Evolutionary conservation across 1,140 invertebrate species (phyloP).

Genomic region (Apocrypta bakeri): DNA sequence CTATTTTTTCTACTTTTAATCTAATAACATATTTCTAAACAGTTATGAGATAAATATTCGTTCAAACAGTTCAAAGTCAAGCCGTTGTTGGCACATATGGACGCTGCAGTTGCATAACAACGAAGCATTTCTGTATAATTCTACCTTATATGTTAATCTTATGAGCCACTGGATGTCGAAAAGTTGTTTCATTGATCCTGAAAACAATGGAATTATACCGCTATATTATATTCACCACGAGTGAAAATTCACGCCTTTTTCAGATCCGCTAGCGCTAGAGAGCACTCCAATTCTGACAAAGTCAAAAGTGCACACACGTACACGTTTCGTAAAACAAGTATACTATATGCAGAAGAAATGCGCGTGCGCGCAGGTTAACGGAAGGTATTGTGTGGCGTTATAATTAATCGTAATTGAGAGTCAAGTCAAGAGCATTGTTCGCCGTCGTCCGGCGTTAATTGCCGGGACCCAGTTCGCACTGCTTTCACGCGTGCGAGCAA

Average conservation of each 20-base stretch:
- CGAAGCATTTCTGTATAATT: too few relatives aligned
- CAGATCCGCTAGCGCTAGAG: background rate
- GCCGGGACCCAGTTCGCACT: slow-evolving; percentile 46
- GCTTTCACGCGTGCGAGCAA: slow-evolving; percentile 16
- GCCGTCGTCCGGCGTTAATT: slow-evolving; percentile 42
- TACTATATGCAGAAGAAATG: background rate
- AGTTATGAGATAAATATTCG: background rate
- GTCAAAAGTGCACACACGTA: background rate
- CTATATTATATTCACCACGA: slow-evolving; percentile 4
- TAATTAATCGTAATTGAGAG: slow-evolving; percentile 52
- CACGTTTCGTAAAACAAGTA: background rate
- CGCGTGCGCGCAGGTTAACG: slow-evolving; percentile 14
- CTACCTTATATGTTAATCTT: too few relatives aligned
- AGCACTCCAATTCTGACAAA: background rate
- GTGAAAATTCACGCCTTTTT: slow-evolving; percentile 25
- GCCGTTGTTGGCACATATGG: too few relatives aligned
- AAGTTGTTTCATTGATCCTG: background rate
- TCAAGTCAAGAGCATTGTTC: slow-evolving; percentile 35
- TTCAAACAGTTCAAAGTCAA: too few relatives aligned
- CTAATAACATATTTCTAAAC: too few relatives aligned
- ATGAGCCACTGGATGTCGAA: too few relatives aligned
- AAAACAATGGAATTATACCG: slow-evolving; percentile 33
- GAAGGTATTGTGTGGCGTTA: slow-evolving; percentile 24
- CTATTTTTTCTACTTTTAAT: too few relatives aligned
- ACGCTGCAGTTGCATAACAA: too few relatives aligned